A percentile compares a stretch with the other conserved stretches of the same genome.
phyloP scores from a whole-genome alignment of 35 echinoderm and acorn worm species.

The Amphiura filiformis region DNA sequence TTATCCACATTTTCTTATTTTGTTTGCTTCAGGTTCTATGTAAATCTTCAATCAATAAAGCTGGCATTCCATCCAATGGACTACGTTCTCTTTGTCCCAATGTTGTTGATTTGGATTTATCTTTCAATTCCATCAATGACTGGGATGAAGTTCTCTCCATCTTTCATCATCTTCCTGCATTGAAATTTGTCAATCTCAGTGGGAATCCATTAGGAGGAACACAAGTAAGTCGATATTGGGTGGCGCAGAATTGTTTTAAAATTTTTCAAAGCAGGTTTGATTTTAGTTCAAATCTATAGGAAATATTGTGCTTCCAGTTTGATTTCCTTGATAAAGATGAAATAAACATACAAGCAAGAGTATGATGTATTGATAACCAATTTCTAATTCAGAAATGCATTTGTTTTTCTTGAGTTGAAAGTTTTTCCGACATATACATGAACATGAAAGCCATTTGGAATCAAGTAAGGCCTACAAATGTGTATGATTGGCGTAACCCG shows the following conservation, averaged over 20 bases:
- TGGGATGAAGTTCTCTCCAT: conserved; percentile 78
- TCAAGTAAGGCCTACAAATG: too few relatives aligned
- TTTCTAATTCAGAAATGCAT: too few relatives aligned
- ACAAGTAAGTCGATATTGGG: conserved; percentile 40
- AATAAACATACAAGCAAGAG: too few relatives aligned
- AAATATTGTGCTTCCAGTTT: too few relatives aligned
- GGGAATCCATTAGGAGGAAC: conserved; percentile 56
- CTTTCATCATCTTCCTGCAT: conserved; percentile 52
- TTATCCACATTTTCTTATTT: too few relatives aligned
- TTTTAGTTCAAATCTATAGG: neutral
- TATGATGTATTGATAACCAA: too few relatives aligned
- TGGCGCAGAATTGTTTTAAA: neutral
- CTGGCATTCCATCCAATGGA: conserved; percentile 41
- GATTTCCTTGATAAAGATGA: too few relatives aligned
- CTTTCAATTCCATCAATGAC: conserved; percentile 52
- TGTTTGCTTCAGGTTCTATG: too few relatives aligned
- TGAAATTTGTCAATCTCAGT: conserved; percentile 86
- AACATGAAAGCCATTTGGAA: too few relatives aligned
- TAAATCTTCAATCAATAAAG: conserved; percentile 24
- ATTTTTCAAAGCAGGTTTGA: neutral
- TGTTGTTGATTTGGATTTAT: conserved; percentile 82
- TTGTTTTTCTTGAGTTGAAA: too few relatives aligned
- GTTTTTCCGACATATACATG: too few relatives aligned
- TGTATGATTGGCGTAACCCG: too few relatives aligned
- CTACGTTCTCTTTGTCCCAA: conserved; percentile 88